Conservation (phyloP, 2,888 invertebrate genomes). For the Netelia virgata region DNA sequence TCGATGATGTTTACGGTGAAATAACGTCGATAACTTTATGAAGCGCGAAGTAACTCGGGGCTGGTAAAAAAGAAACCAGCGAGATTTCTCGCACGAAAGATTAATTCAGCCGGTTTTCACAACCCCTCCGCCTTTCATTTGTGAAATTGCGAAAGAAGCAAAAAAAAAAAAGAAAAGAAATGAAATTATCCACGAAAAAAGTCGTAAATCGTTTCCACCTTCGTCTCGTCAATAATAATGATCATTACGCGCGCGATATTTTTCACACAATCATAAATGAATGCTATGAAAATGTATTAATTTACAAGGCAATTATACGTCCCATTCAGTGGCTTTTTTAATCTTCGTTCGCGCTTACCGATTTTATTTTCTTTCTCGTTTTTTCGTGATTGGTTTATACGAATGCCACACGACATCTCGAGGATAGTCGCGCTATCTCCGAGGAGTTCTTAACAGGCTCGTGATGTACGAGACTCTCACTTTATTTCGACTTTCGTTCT, state of each 20-base stretch:
- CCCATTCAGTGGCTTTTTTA: neutral
- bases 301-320: constrained; percentile 54
- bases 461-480: constrained; percentile 52
- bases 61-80: constrained; percentile 8
- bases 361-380: neutral
- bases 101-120: constrained; percentile 38
- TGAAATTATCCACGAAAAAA: constrained; percentile 18
- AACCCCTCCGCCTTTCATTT: constrained; percentile 23
- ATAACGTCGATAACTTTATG: constrained; percentile 53
- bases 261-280: constrained; percentile 59
- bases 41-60: constrained; percentile 31
- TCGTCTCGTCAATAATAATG: constrained; percentile 44
- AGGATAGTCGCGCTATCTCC: constrained; percentile 20
- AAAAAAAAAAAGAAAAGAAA: constrained; percentile 12
- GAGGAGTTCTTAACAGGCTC: constrained; percentile 26
- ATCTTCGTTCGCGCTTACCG: neutral
- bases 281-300: constrained; percentile 58
- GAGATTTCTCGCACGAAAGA: constrained; percentile 16
- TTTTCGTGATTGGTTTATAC: neutral
- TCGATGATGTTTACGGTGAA: constrained; percentile 45
- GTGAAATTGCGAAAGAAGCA: constrained; percentile 2
- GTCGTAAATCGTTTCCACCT: constrained; percentile 57
- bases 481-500: neutral
- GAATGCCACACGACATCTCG: constrained; percentile 13
- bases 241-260: constrained; percentile 45